Conservation (phyloP, 1,140 invertebrate species). For the Venustaconcha ellipsiformis region DNA sequence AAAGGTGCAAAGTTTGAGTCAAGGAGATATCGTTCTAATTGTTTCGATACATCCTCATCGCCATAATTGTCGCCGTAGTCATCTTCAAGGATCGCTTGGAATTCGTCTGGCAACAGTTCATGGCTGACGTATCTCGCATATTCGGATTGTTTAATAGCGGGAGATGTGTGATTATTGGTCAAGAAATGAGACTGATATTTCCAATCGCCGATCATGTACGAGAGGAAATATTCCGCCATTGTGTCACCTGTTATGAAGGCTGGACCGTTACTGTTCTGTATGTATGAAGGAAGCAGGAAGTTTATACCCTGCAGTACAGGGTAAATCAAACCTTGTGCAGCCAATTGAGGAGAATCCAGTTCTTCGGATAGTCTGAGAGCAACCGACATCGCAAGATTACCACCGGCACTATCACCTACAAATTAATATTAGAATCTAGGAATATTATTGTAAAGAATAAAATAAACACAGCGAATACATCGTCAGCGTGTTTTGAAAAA, state of each 20-base stretch:
- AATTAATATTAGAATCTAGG: not conserved
- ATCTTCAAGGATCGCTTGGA: not conserved
- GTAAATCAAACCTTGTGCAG: conserved; percentile 9
- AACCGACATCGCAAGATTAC: conserved; percentile 21
- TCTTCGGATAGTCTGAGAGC: conserved; percentile 15
- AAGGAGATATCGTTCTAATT: not conserved
- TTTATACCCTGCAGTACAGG: conserved; percentile 17
- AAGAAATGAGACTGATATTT: conserved; percentile 6
- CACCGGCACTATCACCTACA: conserved; percentile 24
- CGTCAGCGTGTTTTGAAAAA: too few relatives aligned
- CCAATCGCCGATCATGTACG: conserved; percentile 11
- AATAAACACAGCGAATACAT: too few relatives aligned
- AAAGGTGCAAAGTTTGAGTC: conserved; percentile 32
- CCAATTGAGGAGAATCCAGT: conserved; percentile 1
- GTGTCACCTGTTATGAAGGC: conserved; percentile 10
- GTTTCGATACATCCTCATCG: not conserved
- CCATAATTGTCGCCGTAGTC: not conserved
- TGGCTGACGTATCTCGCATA: not conserved
- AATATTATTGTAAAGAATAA: too few relatives aligned
- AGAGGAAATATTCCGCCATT: conserved; percentile 17
- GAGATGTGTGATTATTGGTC: conserved; percentile 18
- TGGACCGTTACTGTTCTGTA: conserved; percentile 11
- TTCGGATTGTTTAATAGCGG: conserved; percentile 11
- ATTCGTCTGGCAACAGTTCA: not conserved
- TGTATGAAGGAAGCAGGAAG: conserved; percentile 19